Evolutionary conservation across 2,797 vertebrate species (phyloP), one percentile per base, ranked within the genome.

Genomic region (Rhinogobio ventralis): DNA sequence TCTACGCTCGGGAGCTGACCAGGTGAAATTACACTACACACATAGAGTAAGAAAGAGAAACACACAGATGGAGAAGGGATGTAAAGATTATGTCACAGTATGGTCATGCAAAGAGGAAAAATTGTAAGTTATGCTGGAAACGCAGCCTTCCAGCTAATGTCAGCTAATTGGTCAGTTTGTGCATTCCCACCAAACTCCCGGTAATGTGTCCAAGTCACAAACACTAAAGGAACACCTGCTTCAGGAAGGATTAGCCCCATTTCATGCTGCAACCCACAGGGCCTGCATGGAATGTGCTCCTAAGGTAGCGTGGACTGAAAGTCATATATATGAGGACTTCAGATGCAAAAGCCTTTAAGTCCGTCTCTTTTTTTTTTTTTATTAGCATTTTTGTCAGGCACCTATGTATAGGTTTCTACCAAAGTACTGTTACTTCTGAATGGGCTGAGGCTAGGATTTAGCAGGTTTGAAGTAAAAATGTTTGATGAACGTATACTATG

Each of bases 51-150:
- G 42, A 76, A 23, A 68, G 19, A 81, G 49, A 46, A 76, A 20
- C 89, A 25, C 87, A 86, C 79, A 87, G 85, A 84, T 67, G 82
- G 85, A 72, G 49, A 81, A 84, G 88, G 53, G 42, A 76, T 72
- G 57, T 78, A 20, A 51, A 80, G 71, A 30, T 46, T 84, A 87
- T 81, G 80, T 85, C 49, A 82, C 20, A 75, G 68, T 67, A 62
- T 77, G 83, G 45, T 73, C 80, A 77, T 85, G 85, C 81, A 81
- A 82, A 87, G 81, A 85, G 51, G 33, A 77, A 91, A 84, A 90
- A 82, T 83, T 55, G 1, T 55, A 82, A 81, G 67, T 89, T 89
- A 88, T 87, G 88, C 87, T 88, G 15, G 36, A 75, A 82, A 86
- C 13, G 30, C 51, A 25, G 33, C 20, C 55, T 51, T 33, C 69